phyloP scores from a whole-genome alignment of 2,797 vertebrate genomes.

The Enteromius fasciolatus region DNA sequence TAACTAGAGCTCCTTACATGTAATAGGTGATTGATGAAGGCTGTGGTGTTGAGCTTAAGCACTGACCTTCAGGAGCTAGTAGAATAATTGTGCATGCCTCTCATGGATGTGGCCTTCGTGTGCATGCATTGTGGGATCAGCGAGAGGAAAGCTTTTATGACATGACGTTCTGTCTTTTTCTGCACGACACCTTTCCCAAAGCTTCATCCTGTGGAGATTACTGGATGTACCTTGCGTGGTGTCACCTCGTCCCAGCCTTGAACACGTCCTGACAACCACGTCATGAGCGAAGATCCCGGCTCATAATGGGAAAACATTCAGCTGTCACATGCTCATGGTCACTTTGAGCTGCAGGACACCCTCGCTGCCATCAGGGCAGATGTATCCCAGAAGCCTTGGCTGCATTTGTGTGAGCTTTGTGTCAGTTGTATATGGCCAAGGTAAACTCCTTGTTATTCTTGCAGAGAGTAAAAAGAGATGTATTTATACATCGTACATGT shows the following conservation, averaged over 20 bases:
- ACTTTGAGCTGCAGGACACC: conserved; percentile 48
- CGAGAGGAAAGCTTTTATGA: conserved; percentile 32
- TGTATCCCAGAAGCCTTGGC: conserved; percentile 60
- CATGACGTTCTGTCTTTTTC: conserved; percentile 46
- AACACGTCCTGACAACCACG: conserved; percentile 45
- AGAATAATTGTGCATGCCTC: neutral
- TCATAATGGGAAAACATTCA: conserved; percentile 53
- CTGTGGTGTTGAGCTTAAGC: neutral
- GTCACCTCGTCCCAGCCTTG: conserved; percentile 63
- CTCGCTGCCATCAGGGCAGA: conserved; percentile 49
- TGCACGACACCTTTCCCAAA: conserved; percentile 39
- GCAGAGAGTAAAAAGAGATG: neutral
- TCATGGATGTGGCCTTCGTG: conserved; percentile 32
- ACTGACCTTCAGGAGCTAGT: neutral
- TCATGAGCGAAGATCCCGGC: conserved; percentile 30
- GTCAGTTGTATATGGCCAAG: conserved; percentile 13
- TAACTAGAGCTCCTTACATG: neutral
- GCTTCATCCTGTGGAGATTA: conserved; percentile 60
- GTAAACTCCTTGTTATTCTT: conserved; percentile 12
- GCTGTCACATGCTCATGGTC: conserved; percentile 57
- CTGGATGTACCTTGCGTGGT: conserved; percentile 62
- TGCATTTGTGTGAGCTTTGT: conserved; percentile 21
- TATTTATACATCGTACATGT: neutral
- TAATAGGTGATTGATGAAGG: neutral
- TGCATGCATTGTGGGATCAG: conserved; percentile 39